Evolutionary conservation across 1,140 invertebrate genomes (phyloP).

Genomic region (Lordiphosa clarofinis): DNA sequence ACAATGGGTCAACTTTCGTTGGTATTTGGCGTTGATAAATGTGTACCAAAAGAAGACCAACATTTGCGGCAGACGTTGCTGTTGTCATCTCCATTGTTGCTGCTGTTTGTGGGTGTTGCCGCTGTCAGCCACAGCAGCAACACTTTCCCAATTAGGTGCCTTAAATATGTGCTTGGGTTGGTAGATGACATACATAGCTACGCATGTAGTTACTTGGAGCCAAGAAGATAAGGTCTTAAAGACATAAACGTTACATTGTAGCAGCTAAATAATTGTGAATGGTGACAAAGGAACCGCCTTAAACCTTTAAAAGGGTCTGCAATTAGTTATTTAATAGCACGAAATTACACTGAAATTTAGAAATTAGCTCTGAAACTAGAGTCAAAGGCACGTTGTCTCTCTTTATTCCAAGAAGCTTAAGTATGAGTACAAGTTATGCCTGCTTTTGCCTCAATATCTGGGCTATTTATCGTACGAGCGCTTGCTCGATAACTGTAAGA

Average conservation of each 20-base stretch:
- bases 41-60: slow-evolving; percentile 26
- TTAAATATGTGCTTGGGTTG: slow-evolving; percentile 20
- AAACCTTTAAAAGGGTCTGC: too few species aligned
- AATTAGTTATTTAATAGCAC: too few species aligned
- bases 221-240: slow-evolving; percentile 55
- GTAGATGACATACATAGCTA: slow-evolving; percentile 30
- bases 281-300: slow-evolving; percentile 26
- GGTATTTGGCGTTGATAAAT: slow-evolving; percentile 61
- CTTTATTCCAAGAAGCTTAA: too few species aligned
- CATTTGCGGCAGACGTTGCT: slow-evolving; percentile 1
- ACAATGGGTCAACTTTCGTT: slow-evolving; percentile 74
- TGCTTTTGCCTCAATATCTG: too few species aligned
- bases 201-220: slow-evolving; percentile 7
- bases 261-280: slow-evolving; percentile 21
- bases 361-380: too few species aligned
- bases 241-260: slow-evolving; percentile 51
- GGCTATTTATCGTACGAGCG: too few species aligned
- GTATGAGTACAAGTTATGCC: too few species aligned
- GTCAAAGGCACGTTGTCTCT: too few species aligned
- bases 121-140: slow-evolving; percentile 38
- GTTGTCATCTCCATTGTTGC: background rate
- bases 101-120: slow-evolving; percentile 12
- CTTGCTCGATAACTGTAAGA: too few species aligned
- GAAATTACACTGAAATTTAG: too few species aligned
- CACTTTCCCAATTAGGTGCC: slow-evolving; percentile 61